phyloP scores from a whole-genome alignment of 2,888 invertebrate species.

The Choristoneura rosaceana region DNA sequence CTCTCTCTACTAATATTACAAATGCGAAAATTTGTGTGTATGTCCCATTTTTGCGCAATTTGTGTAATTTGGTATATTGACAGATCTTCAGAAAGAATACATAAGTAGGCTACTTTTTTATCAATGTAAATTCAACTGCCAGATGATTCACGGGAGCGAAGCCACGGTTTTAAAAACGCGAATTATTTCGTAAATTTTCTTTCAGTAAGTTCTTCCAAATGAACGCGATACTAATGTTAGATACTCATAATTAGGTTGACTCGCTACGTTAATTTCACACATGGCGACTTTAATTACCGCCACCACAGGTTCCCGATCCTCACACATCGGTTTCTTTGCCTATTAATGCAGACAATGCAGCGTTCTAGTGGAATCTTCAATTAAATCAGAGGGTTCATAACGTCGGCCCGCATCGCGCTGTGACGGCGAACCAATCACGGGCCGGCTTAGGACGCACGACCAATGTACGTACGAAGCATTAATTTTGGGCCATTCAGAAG shows the following conservation, averaged over 20 bases:
- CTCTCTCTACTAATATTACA: no score
- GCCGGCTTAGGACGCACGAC: conserved; percentile 59
- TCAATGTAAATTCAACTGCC: no score
- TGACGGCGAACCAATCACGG: conserved; percentile 71
- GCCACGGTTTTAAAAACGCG: no score
- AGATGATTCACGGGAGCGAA: no score
- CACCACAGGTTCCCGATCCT: conserved; percentile 13
- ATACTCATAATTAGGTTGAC: not conserved
- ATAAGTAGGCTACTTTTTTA: no score
- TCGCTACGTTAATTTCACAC: conserved; percentile 2
- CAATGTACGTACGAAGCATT: conserved; percentile 61
- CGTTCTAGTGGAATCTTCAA: conserved; percentile 73
- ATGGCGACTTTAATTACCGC: conserved; percentile 3
- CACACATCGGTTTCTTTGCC: conserved; percentile 35
- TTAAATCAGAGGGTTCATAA: conserved; percentile 80
- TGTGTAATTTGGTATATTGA: no score
- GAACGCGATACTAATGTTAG: not conserved
- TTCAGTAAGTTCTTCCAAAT: not conserved
- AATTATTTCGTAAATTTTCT: not conserved
- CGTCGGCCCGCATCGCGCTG: conserved; percentile 76
- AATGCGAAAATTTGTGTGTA: no score
- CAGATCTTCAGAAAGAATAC: no score
- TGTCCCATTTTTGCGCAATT: no score
- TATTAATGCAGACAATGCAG: conserved; percentile 56
- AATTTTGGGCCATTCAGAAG: conserved; percentile 62